phyloP scores from a whole-genome alignment of 2,113 vertebrate species.

The human (Homo sapiens) region GRCh38 chr9:93317501-93318000 shows the following conservation, averaged over 20 bases:
- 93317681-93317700: constrained; percentile 84
- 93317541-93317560: constrained; percentile 82
- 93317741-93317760: constrained; percentile 78
- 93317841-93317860: constrained; percentile 82
- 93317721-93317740: constrained; percentile 84
- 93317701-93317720: constrained; percentile 82
- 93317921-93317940: neutral
- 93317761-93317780: constrained; percentile 74
- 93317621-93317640: constrained; percentile 82
- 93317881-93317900: neutral
- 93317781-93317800: constrained; percentile 83
- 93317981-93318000: constrained; percentile 65
- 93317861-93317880: neutral
- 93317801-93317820: constrained; percentile 79
- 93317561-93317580: constrained; percentile 85
- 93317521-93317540: constrained; percentile 79
- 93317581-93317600: constrained; percentile 83
- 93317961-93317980: constrained; percentile 25
- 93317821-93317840: constrained; percentile 79
- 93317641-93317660: constrained; percentile 74
- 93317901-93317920: neutral
- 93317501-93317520: constrained; percentile 80
- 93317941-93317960: constrained; percentile 66
- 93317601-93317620: constrained; percentile 73
- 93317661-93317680: constrained; percentile 84